phyloP scores from a whole-genome alignment of 2,113 vertebrate species.

The Hemiprocne comata region DNA sequence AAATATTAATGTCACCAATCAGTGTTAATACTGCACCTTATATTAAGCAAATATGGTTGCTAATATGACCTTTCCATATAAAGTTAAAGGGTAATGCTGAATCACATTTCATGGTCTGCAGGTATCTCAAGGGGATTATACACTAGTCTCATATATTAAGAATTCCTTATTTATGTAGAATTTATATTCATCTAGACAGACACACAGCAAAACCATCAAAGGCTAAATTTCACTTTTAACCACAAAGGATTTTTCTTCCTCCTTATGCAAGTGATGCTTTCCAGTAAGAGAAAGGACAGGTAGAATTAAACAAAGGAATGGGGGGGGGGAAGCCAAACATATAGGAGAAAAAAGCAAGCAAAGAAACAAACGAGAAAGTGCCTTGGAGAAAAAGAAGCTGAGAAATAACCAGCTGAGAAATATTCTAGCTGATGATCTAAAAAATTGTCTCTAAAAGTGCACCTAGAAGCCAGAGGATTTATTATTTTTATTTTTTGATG shows the following conservation, averaged over 20 bases:
- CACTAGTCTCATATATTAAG: neutral
- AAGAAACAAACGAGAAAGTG: neutral
- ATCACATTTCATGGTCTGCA: neutral
- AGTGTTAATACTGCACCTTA: neutral
- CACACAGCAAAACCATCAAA: neutral
- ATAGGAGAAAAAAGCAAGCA: neutral
- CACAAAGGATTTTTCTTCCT: neutral
- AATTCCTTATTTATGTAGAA: neutral
- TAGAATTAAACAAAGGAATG: neutral
- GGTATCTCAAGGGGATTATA: neutral
- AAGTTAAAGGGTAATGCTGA: neutral
- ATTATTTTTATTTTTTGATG: neutral
- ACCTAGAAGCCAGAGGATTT: neutral
- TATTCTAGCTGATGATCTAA: neutral
- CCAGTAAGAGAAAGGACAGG: neutral
- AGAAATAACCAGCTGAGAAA: neutral
- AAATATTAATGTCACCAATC: conserved; percentile 22
- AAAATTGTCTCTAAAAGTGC: neutral
- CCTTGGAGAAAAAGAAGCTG: neutral
- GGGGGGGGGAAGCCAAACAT: no score
- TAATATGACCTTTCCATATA: conserved; percentile 46
- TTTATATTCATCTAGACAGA: neutral
- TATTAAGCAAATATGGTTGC: conserved; percentile 48
- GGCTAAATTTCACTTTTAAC: neutral
- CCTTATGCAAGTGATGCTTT: neutral